Conservation (phyloP, 2,113 vertebrate genomes). For the Gymnocephalus cernua region DNA sequence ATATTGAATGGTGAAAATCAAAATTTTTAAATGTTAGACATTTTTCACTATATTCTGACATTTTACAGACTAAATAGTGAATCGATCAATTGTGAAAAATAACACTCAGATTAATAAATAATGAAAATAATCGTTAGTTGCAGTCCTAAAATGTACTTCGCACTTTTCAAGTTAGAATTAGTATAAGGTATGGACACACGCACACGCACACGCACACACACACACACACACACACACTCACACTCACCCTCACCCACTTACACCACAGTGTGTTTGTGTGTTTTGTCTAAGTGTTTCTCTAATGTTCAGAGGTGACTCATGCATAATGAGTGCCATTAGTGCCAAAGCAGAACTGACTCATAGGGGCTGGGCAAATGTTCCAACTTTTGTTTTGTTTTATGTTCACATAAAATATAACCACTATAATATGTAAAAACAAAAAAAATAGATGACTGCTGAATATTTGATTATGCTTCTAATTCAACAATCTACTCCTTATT, state of each 20-base stretch:
- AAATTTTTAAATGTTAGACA: neutral
- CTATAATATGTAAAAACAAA: neutral
- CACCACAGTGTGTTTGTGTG: neutral
- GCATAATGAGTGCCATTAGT: conserved; percentile 12
- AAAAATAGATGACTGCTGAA: neutral
- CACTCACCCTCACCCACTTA: neutral
- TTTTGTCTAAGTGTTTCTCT: no score
- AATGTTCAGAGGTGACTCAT: conserved; percentile 43
- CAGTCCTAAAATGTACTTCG: neutral
- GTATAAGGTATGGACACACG: neutral
- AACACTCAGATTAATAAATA: neutral
- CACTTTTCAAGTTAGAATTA: neutral
- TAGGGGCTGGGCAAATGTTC: conserved; percentile 8
- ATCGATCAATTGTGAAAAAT: neutral
- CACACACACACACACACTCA: neutral
- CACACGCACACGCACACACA: neutral
- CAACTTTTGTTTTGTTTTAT: neutral
- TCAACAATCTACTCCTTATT: neutral
- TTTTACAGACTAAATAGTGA: neutral
- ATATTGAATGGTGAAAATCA: no score
- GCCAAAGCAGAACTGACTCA: conserved; percentile 42
- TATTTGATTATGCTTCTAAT: neutral
- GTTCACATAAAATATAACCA: neutral
- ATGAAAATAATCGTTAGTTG: neutral
- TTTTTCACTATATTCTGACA: neutral